phyloP scores from a whole-genome alignment of 2,888 invertebrate species.

The Troides helena region DNA sequence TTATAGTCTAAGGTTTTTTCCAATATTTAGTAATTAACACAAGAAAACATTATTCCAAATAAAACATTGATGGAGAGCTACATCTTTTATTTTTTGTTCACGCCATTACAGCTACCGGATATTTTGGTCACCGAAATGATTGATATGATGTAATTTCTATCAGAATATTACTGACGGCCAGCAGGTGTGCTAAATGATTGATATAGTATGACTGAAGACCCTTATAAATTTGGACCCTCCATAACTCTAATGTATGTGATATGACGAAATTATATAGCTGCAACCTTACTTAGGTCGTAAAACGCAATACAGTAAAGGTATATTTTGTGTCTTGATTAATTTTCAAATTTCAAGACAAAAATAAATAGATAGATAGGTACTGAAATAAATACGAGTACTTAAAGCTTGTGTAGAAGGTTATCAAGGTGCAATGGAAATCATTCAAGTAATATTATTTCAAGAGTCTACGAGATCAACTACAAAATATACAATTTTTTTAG shows the following conservation, averaged over 20 bases:
- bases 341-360: not conserved
- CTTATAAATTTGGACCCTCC: slow-evolving; percentile 12
- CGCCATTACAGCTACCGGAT: not conserved
- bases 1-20: too few relatives aligned
- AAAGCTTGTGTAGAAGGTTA: too few relatives aligned
- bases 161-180: slow-evolving; percentile 13
- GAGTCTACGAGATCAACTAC: too few relatives aligned
- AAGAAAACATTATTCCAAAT: too few relatives aligned
- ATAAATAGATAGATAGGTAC: too few relatives aligned
- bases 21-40: too few relatives aligned
- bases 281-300: not conserved
- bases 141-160: slow-evolving; percentile 11
- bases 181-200: slow-evolving; percentile 18
- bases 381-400: too few relatives aligned
- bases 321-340: not conserved
- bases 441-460: too few relatives aligned
- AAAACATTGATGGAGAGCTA: too few relatives aligned
- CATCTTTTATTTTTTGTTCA: too few relatives aligned
- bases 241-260: not conserved
- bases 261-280: slow-evolving; percentile 3
- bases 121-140: slow-evolving; percentile 10
- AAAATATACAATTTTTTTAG: too few relatives aligned
- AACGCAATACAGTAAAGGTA: not conserved
- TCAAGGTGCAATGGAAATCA: too few relatives aligned
- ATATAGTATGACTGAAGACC: slow-evolving; percentile 6